Evolutionary conservation across 2,888 invertebrate species (phyloP), one percentile per base, ranked within the genome.

Genomic region (Drosophila seclusa): DNA sequence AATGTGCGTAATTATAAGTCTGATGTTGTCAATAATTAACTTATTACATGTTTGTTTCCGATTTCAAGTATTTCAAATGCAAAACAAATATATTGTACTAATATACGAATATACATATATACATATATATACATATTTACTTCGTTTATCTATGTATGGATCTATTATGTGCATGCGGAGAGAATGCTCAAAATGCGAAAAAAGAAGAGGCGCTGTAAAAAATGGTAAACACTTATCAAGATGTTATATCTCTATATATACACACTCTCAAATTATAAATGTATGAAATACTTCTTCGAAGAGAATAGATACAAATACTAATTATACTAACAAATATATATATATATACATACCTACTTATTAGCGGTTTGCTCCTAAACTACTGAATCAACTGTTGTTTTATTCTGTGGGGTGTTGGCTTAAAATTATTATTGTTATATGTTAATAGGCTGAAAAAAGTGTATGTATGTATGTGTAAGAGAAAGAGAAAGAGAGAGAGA

Each of bases 1-100:
- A 89, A 83, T 86, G 87, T 89, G 83, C 78, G 87, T 91, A 91
- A 91, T 91, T 91, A 90, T 90, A 91, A 91, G 91, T 90, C 91
- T 92, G 91, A 91, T 89, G 90, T 91, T 84, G 91, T 92, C 92
- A 92, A 91, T 92, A 90, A 82, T 69, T 73, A 84, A 71, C 72
- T 79, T 76, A 76, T 54, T 73, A 76, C 42, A 71, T 71, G 74
- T 73, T 78, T 71, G 82, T 78, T 78, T 80, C 66, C 76, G 57
- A 81, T 65, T 64, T 69, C 80, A 76, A 67, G 80, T 81, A 81
- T 80, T 86, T 55, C 49, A 80, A 80, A 82, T 70, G 73, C 76
- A 72, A 70, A 68, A 66, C 50, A 61, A 68, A 69, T 61, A 73
- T 34, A 18, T 54, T 55, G 53, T 32, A 24, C 16, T 8, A 24